Evolutionary conservation across 1,140 invertebrate species (phyloP).

Genomic region (Cherax quadricarinatus): DNA sequence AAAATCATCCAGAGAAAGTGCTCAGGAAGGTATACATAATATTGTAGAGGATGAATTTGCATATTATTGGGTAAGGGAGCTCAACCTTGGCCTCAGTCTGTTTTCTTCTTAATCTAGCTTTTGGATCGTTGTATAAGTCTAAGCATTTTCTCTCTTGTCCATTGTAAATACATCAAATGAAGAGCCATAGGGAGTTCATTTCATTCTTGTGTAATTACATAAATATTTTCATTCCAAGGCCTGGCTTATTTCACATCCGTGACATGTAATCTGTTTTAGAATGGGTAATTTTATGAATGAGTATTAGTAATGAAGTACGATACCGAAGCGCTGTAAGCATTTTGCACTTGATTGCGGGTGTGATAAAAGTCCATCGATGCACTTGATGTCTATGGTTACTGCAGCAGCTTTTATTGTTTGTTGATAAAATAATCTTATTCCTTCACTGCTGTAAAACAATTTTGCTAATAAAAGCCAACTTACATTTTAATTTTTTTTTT

Average conservation of each 20-base stretch:
- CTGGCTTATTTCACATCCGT: conserved; percentile 34
- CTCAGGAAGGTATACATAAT: conserved; percentile 28
- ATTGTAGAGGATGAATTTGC: conserved; percentile 2
- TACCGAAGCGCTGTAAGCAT: neutral
- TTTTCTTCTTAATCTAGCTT: neutral
- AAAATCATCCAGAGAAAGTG: conserved; percentile 29
- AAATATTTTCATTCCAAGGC: conserved; percentile 41
- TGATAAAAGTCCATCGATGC: conserved; percentile 14
- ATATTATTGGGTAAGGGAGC: conserved; percentile 23
- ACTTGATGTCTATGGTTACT: conserved; percentile 35
- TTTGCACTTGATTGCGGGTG: conserved; percentile 17
- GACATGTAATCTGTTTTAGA: neutral
- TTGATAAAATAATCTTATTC: conserved; percentile 37
- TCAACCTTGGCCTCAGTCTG: no score
- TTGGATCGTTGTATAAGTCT: conserved; percentile 18
- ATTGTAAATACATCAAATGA: conserved; percentile 30
- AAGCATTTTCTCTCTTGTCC: conserved; percentile 42
- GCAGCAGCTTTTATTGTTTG: conserved; percentile 47
- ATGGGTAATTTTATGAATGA: neutral
- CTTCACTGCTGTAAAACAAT: conserved; percentile 41
- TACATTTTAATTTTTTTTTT: neutral
- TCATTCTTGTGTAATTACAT: conserved; percentile 33
- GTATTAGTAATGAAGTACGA: neutral
- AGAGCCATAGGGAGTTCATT: neutral
- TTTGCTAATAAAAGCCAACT: conserved; percentile 40